Conservation (phyloP, 2,888 invertebrate species). For the Apantesis nais region DNA sequence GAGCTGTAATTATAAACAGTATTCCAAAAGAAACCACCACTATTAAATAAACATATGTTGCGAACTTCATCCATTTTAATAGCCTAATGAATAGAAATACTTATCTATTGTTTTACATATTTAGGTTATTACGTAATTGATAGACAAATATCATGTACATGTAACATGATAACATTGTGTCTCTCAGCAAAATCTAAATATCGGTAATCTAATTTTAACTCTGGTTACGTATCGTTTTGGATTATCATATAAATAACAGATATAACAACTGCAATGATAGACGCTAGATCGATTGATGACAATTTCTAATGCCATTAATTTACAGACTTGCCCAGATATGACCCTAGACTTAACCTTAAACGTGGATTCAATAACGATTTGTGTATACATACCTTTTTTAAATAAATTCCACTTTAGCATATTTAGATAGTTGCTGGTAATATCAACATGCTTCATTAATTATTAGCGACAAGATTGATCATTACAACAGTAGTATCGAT, state of each 20-base stretch:
- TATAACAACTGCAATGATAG: neutral
- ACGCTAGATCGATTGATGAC: neutral
- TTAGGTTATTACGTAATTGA: neutral
- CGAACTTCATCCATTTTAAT: neutral
- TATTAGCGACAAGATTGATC: neutral
- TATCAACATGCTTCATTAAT: neutral
- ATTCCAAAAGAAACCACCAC: too few species aligned
- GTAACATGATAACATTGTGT: conserved; percentile 1
- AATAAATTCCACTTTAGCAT: neutral
- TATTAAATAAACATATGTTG: too few species aligned
- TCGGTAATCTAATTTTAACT: neutral
- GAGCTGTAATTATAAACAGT: too few species aligned
- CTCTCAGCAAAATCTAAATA: neutral
- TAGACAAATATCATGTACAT: neutral
- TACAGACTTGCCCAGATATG: neutral
- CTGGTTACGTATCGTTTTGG: neutral
- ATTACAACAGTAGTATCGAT: neutral
- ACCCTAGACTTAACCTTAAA: neutral
- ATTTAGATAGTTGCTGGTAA: neutral
- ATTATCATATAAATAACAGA: neutral
- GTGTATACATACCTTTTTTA: neutral
- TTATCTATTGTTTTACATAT: neutral
- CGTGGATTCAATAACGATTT: neutral
- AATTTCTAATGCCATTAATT: neutral
- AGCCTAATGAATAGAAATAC: neutral